Base-by-base conservation (phyloP, 1,140 invertebrate genomes). In the Panagrolaimus sp. region DNA sequence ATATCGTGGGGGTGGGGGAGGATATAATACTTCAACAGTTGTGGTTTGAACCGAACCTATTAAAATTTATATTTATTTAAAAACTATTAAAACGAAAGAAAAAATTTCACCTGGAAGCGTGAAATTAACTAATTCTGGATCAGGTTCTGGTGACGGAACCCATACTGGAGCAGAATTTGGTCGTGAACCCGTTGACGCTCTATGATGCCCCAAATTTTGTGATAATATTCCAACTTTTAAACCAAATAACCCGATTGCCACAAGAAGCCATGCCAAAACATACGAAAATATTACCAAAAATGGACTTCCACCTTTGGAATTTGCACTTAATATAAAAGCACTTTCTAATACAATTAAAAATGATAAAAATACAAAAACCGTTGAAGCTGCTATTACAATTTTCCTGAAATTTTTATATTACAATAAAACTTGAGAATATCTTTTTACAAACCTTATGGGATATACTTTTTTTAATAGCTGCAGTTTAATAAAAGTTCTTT, bases 341-440 rank as follows among this genome's bases (percentile, higher is more conserved):
- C 51, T 57, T 57, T 57, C 51, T 27, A 57, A 57, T 20, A 57
- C 20, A 25, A 57, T 57, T 25, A 57, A 20, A 57, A 57, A 57
- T 23, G 51, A 57, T 25, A 57, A 27, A 13, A 57, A 27, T 27
- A 57, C 51, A 16, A 57, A 57, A 57, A 57, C 27, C 20, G 20
- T 27, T 57, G 51, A 57, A 27, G 51, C 51, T 4, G 27, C 27
- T 11, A 57, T 57, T 1, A 57, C 27, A 57, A 57, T 57, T 57
- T 57, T 57, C 8, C 51, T 57, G 5, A 57, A 57, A 57, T 25
- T 14, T 16, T 51, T 51, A 13, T 20, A 20, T 20, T n/a, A 57
- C 11, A 57, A 57, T 23, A 4, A 14, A 57, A 57, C 16, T 27
- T 9, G n/a, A 20, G 27, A 57, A 48, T 3, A n/a, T 4, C 31